Percentiles rank a stretch among this genome's conserved stretches.
These are phyloP conservation scores for Damaliscus lunatus DNA, from an alignment of 2,113 vertebrate genomes.

Conservation along the genomic window DNA sequence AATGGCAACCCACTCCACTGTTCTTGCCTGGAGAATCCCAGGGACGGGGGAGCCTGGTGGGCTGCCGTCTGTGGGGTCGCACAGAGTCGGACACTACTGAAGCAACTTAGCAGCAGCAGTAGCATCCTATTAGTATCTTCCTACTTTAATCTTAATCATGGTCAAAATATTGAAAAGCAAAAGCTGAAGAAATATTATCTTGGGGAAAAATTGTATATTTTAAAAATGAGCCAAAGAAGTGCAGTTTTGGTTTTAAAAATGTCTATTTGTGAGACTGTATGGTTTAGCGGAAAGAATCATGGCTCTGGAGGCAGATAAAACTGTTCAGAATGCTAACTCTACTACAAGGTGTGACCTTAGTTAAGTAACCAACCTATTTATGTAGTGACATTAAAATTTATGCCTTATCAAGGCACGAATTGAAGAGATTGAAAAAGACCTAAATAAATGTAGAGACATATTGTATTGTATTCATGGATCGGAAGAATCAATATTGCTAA, in stretches of 20 bases:
- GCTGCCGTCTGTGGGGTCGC: too few species aligned
- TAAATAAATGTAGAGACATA: neutral
- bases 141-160: neutral
- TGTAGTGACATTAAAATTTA: neutral
- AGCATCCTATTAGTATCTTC: neutral
- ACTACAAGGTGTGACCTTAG: neutral
- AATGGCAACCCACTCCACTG: too few species aligned
- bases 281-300: neutral
- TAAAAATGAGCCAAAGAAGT: neutral
- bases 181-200: neutral
- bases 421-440: neutral
- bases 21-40: too few species aligned
- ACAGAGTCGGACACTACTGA: too few species aligned
- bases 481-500: neutral
- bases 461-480: neutral
- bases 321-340: neutral
- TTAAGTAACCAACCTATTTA: neutral
- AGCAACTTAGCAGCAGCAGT: too few species aligned
- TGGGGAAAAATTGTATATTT: neutral
- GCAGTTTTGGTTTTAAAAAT: neutral
- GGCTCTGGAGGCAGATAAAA: neutral
- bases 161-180: neutral
- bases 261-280: neutral
- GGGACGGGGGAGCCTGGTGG: too few species aligned
- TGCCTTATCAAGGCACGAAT: neutral